Evolutionary conservation across 2,888 invertebrate species (phyloP).

Genomic region (Automeris io): DNA sequence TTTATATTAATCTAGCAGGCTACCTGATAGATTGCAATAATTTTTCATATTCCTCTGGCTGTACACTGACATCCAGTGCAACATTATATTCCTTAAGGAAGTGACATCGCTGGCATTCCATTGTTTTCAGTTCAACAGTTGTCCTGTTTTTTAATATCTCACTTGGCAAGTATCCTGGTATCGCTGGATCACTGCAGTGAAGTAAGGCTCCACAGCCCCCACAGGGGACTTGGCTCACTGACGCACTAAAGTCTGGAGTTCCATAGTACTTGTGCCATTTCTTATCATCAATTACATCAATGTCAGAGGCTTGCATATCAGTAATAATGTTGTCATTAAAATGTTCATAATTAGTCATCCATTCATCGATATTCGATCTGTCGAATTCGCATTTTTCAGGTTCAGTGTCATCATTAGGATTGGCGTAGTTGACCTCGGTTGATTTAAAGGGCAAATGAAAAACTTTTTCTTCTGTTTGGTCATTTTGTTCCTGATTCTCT

Average conservation of each 20-base stretch:
- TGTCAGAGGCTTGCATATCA: slow-evolving; percentile 14
- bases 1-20: not conserved
- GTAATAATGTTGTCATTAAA: slow-evolving; percentile 68
- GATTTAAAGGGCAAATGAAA: slow-evolving; percentile 59
- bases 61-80: slow-evolving; percentile 88
- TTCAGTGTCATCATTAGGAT: not conserved
- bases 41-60: slow-evolving; percentile 85
- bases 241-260: slow-evolving; percentile 65
- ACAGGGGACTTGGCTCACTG: slow-evolving; percentile 85
- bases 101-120: slow-evolving; percentile 93
- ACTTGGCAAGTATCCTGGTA: slow-evolving; percentile 89
- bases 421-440: slow-evolving; percentile 28
- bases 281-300: slow-evolving; percentile 23
- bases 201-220: slow-evolving; percentile 93
- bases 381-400: slow-evolving; percentile 35
- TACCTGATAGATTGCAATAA: slow-evolving; percentile 82
- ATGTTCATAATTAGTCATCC: slow-evolving; percentile 88
- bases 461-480: slow-evolving; percentile 26
- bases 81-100: slow-evolving; percentile 90
- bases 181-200: slow-evolving; percentile 83
- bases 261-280: slow-evolving; percentile 53
- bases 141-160: slow-evolving; percentile 80
- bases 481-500: slow-evolving; percentile 21
- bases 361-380: slow-evolving; percentile 59
- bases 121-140: slow-evolving; percentile 68